Evolutionary conservation across 2,888 invertebrate species (phyloP), one percentile per base, ranked within the genome.

Genomic region (Eupithecia exiguata): DNA sequence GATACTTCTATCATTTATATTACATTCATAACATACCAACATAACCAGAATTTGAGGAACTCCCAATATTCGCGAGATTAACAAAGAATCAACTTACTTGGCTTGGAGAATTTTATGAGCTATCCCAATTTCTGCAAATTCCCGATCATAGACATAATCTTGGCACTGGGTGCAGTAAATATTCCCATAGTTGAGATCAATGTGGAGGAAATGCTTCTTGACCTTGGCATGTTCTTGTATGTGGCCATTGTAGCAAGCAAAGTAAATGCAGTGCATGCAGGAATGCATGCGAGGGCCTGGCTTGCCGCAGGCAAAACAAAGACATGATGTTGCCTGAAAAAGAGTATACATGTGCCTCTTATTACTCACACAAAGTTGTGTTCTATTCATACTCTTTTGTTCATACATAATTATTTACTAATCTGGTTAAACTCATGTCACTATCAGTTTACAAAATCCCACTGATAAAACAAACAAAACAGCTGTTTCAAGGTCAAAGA

Each of bases 201-300:
- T 95, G 74, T 98, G 97, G 80, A 99, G 95, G 84, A 96, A 96
- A 90, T 99, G 99, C 84, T 97, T 97, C 84, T 97, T 97, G 65
- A 95, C 95, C 86, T 96, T 97, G 68, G 97, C 96, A 94, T 99
- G 99, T 72, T 97, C 97, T 84, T 97, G 96, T 80, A 98, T 98
- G 89, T 99, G 99, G 74, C 96, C 95, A 35, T 96, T 96, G 83
- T 97, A 97, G 89, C 99, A 99, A 70, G 98, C 99, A 91, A 99
- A 98, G 92, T 96, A 98, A 82, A 99, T 97, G 93, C 99, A 99
- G 84, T 98, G 97, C 75, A 98, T 95, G 85, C 98, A 98, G 36
- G 97, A 97, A 87, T 97, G 97, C 83, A 98, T 95, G 74, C 97
- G 96, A n/a, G 97, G 96, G 35, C 97, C 97, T 75, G 96, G 95